Evolutionary conservation across 53 echinoderm and acorn worm species (phyloP).

Genomic region (Holothuria leucospilota): DNA sequence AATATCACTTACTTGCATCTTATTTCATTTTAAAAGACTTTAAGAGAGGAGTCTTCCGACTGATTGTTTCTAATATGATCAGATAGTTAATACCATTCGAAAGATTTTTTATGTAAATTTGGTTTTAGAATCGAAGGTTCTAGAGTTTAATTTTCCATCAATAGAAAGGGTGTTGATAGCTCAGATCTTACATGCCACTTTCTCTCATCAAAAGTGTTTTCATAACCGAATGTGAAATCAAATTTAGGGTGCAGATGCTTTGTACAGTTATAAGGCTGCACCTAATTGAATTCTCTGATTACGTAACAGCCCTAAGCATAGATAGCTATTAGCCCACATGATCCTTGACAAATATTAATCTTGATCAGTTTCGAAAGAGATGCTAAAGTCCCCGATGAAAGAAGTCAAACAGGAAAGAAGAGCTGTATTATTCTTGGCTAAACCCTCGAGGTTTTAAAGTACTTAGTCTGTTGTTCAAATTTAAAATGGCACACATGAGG

Average conservation of each 20-base stretch:
- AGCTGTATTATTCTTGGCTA: slow-evolving; percentile 29
- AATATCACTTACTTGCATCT: no score
- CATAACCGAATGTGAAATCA: neutral
- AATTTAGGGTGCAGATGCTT: neutral
- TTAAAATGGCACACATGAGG: slow-evolving; percentile 17
- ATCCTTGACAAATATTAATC: slow-evolving; percentile 16
- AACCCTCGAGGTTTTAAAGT: slow-evolving; percentile 33
- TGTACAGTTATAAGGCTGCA: slow-evolving; percentile 13
- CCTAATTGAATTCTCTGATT: slow-evolving; percentile 22
- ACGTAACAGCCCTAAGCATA: slow-evolving; percentile 29
- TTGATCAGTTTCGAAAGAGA: slow-evolving; percentile 4
- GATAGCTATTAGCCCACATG: slow-evolving; percentile 13
- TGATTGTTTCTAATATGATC: no score
- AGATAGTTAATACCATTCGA: no score
- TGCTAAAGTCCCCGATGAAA: neutral
- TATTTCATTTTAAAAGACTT: no score
- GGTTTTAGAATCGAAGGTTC: no score
- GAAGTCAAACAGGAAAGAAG: neutral
- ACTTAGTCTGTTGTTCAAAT: slow-evolving; percentile 12
- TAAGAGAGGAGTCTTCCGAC: no score
- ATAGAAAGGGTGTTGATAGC: no score
- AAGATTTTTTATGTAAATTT: no score
- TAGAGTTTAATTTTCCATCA: no score
- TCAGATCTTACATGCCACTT: no score
- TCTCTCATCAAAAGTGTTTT: no score